Evolutionary conservation across 2,888 invertebrate species (phyloP).

Genomic region (Pterostichus madidus): DNA sequence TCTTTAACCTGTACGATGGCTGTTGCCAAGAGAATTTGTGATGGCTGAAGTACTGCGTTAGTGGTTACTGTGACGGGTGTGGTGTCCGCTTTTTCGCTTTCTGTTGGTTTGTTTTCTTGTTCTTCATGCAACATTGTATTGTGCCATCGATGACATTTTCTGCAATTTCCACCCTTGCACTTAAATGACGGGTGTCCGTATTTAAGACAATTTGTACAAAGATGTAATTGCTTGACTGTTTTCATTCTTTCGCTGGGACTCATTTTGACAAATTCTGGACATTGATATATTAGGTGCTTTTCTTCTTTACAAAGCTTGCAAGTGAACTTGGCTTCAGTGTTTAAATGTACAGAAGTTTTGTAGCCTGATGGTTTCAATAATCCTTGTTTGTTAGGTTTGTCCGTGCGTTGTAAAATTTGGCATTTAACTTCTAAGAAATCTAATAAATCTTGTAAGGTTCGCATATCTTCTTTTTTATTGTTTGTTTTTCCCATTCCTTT

Average conservation of each 20-base stretch:
- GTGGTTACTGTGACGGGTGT: neutral
- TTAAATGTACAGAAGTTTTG: conserved; percentile 2
- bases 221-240: conserved; percentile 17
- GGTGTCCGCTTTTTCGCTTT: neutral
- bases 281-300: conserved; percentile 54
- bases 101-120: neutral
- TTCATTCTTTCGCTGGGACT: conserved; percentile 10
- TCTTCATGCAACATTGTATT: conserved; percentile 28
- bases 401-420: conserved; percentile 26
- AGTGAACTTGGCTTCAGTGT: conserved; percentile 4
- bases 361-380: neutral
- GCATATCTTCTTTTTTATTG: conserved; percentile 7
- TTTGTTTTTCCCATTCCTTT: conserved; percentile 52
- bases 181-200: neutral
- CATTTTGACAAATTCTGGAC: conserved; percentile 37
- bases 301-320: conserved; percentile 46
- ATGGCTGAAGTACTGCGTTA: conserved; percentile 3
- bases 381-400: neutral
- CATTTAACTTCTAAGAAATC: conserved; percentile 43
- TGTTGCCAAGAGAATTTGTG: conserved; percentile 28
- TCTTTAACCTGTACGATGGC: conserved; percentile 7
- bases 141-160: conserved; percentile 53
- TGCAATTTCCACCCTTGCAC: conserved; percentile 44
- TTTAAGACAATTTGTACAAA: conserved; percentile 36
- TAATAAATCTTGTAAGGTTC: conserved; percentile 26